A percentile compares a stretch with the other conserved stretches of the same genome.
Evolutionary conservation across 1,140 invertebrate genomes (phyloP).

Genomic region (Reticulitermes speratus): DNA sequence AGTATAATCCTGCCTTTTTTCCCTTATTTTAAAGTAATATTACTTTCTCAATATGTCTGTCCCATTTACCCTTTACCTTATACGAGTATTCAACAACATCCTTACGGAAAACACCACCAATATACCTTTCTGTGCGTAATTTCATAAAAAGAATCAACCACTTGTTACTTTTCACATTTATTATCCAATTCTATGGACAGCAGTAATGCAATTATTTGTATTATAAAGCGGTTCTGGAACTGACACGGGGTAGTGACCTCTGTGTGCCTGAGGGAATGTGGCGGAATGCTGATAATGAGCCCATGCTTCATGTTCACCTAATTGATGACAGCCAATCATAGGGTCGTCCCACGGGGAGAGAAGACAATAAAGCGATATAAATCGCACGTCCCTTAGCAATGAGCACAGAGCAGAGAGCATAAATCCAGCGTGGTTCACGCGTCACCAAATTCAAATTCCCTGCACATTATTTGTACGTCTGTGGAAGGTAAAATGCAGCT

Average conservation of each 20-base stretch:
- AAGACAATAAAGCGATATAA: conserved; percentile 3
- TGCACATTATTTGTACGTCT: neutral
- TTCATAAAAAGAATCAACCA: too few species aligned
- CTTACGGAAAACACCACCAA: too few species aligned
- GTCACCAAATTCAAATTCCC: neutral
- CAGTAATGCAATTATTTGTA: neutral
- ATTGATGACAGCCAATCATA: conserved; percentile 1
- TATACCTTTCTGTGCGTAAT: too few species aligned
- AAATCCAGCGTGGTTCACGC: neutral
- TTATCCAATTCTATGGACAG: neutral
- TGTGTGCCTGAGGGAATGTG: neutral
- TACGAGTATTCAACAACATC: too few species aligned
- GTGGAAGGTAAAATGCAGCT: neutral
- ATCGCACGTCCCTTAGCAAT: conserved; percentile 14
- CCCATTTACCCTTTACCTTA: too few species aligned
- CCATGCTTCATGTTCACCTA: neutral
- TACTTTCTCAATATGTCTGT: too few species aligned
- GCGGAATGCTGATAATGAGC: neutral
- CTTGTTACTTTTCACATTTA: too few species aligned
- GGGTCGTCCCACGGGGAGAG: neutral
- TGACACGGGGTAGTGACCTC: neutral
- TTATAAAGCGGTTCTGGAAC: neutral
- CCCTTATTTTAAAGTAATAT: too few species aligned
- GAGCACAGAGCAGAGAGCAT: neutral
- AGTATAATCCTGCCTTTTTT: too few species aligned